Evolutionary conservation across 2,113 vertebrate genomes (phyloP), one percentile per base, ranked within the genome.

Genomic region (Ascaphus truei): DNA sequence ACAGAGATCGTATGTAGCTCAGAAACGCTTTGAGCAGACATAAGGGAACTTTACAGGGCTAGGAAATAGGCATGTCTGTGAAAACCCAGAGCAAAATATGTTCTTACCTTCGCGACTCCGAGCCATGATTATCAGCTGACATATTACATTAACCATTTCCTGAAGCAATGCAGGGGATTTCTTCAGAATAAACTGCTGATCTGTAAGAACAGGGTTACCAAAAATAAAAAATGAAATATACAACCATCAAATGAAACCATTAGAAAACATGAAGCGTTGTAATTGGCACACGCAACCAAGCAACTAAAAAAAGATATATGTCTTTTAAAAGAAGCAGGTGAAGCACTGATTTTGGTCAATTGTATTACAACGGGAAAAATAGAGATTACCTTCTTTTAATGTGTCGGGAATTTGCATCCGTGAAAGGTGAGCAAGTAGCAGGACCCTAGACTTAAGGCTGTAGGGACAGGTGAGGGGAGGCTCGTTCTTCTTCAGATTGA

Each of bases 121-220:
- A 61, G 96, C 97, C 96, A 98, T 98, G 86, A 98, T 94, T 67
- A 95, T 98, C 16, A 98, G 89, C 12, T 98, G 97, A 76, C 96
- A 99, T 78, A 97, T 96, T 41, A 98, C 95, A 56, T 98, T 98
- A 83, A 99, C 94, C 93, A 98, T 98, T 90, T 99, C 97, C 84
- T 99, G 97, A 59, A 98, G 93, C 23, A 99, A 86, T 1, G 95
- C 90, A 33, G 97, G 96, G 74, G 93, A 94, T 81, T 98, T 98
- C 83, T 94, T 94, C 76, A 96, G 83, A 76, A 96, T 94, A 85
- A 98, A 98, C 71, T 94, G 91, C 75, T 96, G 96, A 93, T 99
- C 97, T 99, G 80, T 7, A 88, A 87, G 56, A 79, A 23, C n/a
- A 15, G 41, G 20, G 41, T 4, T 22, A 23, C 20, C 8, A 33